phyloP scores from a whole-genome alignment of 2,797 vertebrate genomes.

The Discoglossus pictus region DNA sequence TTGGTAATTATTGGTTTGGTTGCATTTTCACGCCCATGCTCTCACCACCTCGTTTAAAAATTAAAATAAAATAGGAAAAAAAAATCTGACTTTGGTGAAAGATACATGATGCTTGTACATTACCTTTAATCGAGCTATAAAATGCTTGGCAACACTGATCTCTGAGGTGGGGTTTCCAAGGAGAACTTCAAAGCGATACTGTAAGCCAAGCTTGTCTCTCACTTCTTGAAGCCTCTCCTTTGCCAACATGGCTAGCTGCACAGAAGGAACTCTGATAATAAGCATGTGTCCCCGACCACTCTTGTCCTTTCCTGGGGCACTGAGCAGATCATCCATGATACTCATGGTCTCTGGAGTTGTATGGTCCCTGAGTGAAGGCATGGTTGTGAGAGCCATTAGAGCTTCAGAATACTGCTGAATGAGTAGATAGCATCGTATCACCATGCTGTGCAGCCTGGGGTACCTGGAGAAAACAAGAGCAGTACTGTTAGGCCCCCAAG shows the following conservation, averaged over 20 bases:
- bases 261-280: conserved; percentile 89
- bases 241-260: conserved; percentile 94
- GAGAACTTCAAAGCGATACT: conserved; percentile 91
- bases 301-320: conserved; percentile 77
- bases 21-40: no score
- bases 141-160: conserved; percentile 81
- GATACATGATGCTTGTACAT: no score
- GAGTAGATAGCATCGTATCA: conserved; percentile 95
- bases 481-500: not conserved
- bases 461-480: conserved; percentile 74
- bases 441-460: conserved; percentile 95
- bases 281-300: conserved; percentile 93
- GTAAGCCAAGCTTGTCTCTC: conserved; percentile 89
- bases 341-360: conserved; percentile 93
- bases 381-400: conserved; percentile 92
- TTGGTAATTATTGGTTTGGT: no score
- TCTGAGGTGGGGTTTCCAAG: conserved; percentile 88
- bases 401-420: conserved; percentile 98
- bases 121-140: conserved; percentile 86
- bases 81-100: no score
- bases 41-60: no score
- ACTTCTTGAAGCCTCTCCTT: conserved; percentile 93
- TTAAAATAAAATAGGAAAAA: no score
- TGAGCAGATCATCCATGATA: conserved; percentile 93
- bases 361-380: conserved; percentile 87